A percentile compares a stretch with the other conserved stretches of the same genome.
phyloP scores from a whole-genome alignment of 2,797 vertebrate species.

The Crax fasciolata region DNA sequence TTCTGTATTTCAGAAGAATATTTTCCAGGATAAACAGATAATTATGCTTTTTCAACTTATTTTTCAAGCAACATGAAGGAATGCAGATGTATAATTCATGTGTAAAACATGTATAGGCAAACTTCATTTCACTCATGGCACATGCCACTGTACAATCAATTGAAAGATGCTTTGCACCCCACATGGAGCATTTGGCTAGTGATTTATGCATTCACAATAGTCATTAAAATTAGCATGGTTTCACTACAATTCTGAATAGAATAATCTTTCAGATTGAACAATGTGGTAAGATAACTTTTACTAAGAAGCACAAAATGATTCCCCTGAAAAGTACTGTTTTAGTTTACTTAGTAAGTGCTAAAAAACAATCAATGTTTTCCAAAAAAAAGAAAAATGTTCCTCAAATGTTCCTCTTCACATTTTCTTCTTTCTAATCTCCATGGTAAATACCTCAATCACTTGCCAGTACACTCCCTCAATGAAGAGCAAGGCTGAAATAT shows the following conservation, averaged over 20 bases:
- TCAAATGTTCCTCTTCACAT: slow-evolving; percentile 26
- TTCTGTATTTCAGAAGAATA: neutral
- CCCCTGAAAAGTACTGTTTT: slow-evolving; percentile 10
- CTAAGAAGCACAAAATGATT: neutral
- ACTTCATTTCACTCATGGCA: neutral
- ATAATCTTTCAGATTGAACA: neutral
- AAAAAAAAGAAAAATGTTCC: neutral
- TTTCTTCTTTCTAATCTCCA: slow-evolving; percentile 57
- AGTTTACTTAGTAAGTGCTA: neutral
- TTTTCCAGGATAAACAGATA: neutral
- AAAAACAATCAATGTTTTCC: neutral
- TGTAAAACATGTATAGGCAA: neutral
- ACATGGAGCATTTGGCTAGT: neutral
- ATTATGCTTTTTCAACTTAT: neutral
- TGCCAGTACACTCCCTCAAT: slow-evolving; percentile 72
- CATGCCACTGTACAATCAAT: neutral
- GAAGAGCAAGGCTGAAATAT: slow-evolving; percentile 79
- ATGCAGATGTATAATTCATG: neutral
- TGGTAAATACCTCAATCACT: slow-evolving; percentile 71
- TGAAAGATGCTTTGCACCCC: neutral
- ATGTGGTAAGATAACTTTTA: neutral
- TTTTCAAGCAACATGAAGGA: neutral
- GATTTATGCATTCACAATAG: neutral
- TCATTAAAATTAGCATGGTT: neutral
- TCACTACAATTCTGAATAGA: neutral